Percentiles rank a stretch among this genome's conserved stretches.
Evolutionary conservation across 2,113 vertebrate species (phyloP).

Genomic region (Sclerurus mexicanus): DNA sequence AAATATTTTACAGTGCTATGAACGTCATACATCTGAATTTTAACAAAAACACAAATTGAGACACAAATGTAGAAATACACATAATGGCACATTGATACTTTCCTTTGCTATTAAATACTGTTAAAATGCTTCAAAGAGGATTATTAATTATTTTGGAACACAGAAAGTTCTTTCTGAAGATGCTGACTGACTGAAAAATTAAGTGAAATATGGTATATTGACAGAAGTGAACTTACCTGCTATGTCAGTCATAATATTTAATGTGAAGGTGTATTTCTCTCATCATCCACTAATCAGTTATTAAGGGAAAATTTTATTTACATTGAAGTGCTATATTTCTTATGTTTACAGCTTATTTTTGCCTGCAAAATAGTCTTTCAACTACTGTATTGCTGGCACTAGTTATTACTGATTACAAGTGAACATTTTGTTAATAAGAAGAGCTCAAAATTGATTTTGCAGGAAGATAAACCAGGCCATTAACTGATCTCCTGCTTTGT

Average conservation of each 20-base stretch:
- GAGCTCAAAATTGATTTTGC: conserved; percentile 1
- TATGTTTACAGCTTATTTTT: conserved; percentile 17
- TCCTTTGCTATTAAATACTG: not conserved
- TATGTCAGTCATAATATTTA: conserved; percentile 6
- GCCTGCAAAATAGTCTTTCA: not conserved
- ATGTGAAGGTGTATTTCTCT: not conserved
- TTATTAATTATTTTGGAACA: not conserved
- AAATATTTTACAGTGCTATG: not conserved
- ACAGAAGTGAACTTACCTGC: not conserved
- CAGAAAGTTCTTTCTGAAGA: not conserved
- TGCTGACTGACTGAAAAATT: not conserved
- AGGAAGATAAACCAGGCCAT: not conserved
- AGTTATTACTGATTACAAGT: not conserved
- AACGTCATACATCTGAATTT: not conserved
- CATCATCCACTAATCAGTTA: conserved; percentile 41
- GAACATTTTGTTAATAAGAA: conserved; percentile 27
- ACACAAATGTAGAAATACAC: not conserved
- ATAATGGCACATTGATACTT: not conserved
- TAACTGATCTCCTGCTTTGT: not conserved
- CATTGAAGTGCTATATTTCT: conserved; percentile 24
- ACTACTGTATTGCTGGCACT: not conserved
- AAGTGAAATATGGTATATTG: not conserved
- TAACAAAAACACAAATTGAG: not conserved
- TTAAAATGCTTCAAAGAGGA: not conserved
- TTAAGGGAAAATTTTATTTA: conserved; percentile 42